phyloP scores from a whole-genome alignment of 1,140 invertebrate genomes.

The Caerostris extrusa region DNA sequence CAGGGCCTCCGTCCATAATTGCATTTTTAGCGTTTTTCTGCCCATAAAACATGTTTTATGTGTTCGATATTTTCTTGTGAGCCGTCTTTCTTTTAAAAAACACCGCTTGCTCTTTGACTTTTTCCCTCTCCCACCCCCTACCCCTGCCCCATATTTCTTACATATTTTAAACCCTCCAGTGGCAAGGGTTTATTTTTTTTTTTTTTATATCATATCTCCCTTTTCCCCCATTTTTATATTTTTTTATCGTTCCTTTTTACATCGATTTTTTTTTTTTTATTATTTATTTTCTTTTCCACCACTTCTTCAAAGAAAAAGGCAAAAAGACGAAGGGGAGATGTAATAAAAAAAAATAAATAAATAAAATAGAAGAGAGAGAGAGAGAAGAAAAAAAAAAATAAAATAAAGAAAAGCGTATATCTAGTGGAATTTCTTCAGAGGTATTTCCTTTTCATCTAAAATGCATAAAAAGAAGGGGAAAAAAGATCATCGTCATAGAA shows the following conservation, averaged over 20 bases:
- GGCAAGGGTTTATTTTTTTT: conserved; percentile 13
- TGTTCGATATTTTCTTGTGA: conserved; percentile 31
- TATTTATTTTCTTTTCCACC: not conserved
- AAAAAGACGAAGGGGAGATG: not conserved
- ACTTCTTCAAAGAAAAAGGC: not conserved
- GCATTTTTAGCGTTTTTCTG: conserved; percentile 55
- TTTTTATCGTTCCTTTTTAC: not conserved
- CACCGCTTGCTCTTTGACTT: conserved; percentile 68
- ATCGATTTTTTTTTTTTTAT: conserved; percentile 9
- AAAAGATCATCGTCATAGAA: not conserved
- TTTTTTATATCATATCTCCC: not conserved
- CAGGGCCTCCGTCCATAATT: conserved; percentile 25
- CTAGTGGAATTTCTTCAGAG: conserved; percentile 58
- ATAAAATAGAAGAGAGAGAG: not conserved
- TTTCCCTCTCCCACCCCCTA: not conserved
- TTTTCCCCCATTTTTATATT: not conserved
- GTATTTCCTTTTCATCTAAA: conserved; percentile 67
- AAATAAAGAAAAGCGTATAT: conserved; percentile 40
- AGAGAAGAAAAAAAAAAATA: not conserved
- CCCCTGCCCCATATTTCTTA: conserved; percentile 47
- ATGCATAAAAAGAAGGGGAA: conserved; percentile 32
- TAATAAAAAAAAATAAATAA: not conserved
- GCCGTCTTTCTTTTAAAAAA: conserved; percentile 31
- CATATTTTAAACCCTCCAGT: conserved; percentile 68
- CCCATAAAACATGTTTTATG: conserved; percentile 43